Percentiles rank a stretch among this genome's conserved stretches.
Evolutionary conservation across 2,888 invertebrate species (phyloP).

Genomic region (Eupithecia inturbata): DNA sequence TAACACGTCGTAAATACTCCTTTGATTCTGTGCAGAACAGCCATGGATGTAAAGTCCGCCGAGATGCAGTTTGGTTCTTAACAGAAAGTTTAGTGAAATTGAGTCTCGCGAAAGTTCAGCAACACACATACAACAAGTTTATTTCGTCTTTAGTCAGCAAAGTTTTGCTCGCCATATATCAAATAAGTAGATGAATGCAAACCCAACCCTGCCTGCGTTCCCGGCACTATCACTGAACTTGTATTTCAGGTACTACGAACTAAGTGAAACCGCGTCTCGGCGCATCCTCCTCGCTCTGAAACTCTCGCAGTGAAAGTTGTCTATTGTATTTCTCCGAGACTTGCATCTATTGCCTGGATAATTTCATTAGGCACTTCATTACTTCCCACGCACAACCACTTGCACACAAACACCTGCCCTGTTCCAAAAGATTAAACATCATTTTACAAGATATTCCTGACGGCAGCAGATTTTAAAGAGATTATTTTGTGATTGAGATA

Average conservation of each 20-base stretch:
- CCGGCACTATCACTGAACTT: neutral
- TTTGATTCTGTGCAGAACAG: neutral
- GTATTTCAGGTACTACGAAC: neutral
- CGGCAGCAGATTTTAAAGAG: conserved; percentile 34
- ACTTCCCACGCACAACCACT: conserved; percentile 49
- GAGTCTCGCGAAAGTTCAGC: neutral
- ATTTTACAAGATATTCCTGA: conserved; percentile 12
- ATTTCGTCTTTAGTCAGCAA: neutral
- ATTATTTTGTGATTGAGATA: conserved; percentile 43
- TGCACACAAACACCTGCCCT: neutral
- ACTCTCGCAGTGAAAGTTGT: conserved; percentile 39
- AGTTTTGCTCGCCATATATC: neutral
- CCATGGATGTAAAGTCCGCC: neutral
- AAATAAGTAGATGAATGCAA: neutral
- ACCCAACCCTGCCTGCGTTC: neutral
- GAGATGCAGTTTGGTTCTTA: neutral
- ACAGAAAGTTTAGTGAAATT: neutral
- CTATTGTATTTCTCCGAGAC: conserved; percentile 52
- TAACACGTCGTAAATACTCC: neutral
- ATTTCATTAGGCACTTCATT: conserved; percentile 67
- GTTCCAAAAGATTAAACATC: neutral
- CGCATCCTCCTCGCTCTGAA: conserved; percentile 32
- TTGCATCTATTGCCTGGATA: conserved; percentile 45
- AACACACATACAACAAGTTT: neutral
- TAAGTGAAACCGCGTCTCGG: neutral